A percentile compares a stretch with the other conserved stretches of the same genome.
phyloP scores from a whole-genome alignment of 2,888 invertebrate genomes.

The Didymodactylos carnosus region DNA sequence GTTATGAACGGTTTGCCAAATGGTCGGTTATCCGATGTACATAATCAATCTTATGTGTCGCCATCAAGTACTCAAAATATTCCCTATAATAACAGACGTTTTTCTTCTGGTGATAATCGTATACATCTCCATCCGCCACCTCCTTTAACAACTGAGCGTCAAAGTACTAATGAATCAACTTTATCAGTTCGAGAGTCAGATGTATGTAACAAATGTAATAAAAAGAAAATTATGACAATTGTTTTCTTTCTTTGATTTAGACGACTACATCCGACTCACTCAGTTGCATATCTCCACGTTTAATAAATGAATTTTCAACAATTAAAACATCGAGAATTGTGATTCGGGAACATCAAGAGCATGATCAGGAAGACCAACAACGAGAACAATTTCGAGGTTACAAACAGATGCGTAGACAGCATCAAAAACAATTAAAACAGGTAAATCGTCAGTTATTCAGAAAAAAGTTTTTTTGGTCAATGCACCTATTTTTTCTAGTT shows the following conservation, averaged over 20 bases:
- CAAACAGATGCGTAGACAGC: slow-evolving; percentile 87
- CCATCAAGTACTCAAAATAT: not conserved
- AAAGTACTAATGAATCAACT: not conserved
- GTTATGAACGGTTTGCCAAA: not conserved
- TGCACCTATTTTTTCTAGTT: not conserved
- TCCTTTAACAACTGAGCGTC: no score
- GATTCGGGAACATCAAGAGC: slow-evolving; percentile 1
- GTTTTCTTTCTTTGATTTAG: not conserved
- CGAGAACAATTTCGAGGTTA: slow-evolving; percentile 90
- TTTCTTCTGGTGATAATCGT: not conserved
- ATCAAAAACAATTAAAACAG: slow-evolving; percentile 68
- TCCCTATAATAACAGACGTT: not conserved
- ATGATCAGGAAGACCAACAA: not conserved
- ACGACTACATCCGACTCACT: not conserved
- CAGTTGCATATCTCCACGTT: no score
- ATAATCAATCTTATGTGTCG: no score
- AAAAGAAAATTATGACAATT: no score
- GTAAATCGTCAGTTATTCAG: no score
- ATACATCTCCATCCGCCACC: not conserved
- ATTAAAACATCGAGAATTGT: slow-evolving; percentile 1
- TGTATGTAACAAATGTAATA: no score
- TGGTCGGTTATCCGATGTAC: no score
- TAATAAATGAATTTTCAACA: not conserved
- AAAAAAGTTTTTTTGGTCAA: no score
- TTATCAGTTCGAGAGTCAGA: not conserved